These are phyloP conservation scores for Lota lota DNA, from an alignment of 2,113 vertebrate genomes.

Conservation along the genomic window DNA sequence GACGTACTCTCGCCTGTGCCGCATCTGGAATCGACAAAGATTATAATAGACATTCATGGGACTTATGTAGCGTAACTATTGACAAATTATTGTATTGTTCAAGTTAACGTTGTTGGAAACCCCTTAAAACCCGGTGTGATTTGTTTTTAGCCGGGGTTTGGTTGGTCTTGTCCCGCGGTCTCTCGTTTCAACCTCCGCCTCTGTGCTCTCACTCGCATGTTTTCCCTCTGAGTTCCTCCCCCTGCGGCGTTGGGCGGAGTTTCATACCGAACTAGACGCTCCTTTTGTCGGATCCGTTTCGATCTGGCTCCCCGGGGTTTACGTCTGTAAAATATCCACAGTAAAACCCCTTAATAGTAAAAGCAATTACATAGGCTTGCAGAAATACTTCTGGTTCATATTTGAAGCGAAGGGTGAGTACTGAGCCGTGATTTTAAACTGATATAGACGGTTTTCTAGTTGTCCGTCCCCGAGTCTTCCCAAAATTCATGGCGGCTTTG, in stretches of 20 bases:
- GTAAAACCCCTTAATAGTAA: slow-evolving; percentile 40
- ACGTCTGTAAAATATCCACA: slow-evolving; percentile 62
- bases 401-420: slow-evolving; percentile 62
- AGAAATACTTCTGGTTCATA: slow-evolving; percentile 6
- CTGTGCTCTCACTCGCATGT: slow-evolving; percentile 56
- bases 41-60: too few relatives aligned
- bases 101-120: too few relatives aligned
- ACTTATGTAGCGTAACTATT: too few relatives aligned
- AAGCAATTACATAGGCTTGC: slow-evolving; percentile 24
- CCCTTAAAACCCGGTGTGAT: too few relatives aligned
- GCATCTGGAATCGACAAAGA: too few relatives aligned
- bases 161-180: slow-evolving; percentile 36
- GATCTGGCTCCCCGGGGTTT: slow-evolving; percentile 79
- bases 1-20: too few relatives aligned
- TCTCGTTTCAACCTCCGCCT: slow-evolving; percentile 70
- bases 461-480: slow-evolving; percentile 67
- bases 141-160: slow-evolving; percentile 14
- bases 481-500: slow-evolving; percentile 78
- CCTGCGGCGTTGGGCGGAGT: slow-evolving; percentile 84
- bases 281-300: slow-evolving; percentile 80
- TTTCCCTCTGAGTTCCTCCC: slow-evolving; percentile 81
- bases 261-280: slow-evolving; percentile 83
- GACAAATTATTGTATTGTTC: too few relatives aligned
- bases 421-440: slow-evolving; percentile 25
- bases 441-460: slow-evolving; percentile 53